These are phyloP conservation scores for Hyposmocoma kahamanoa DNA, from an alignment of 1,140 invertebrate genomes.

Conservation along the genomic window DNA sequence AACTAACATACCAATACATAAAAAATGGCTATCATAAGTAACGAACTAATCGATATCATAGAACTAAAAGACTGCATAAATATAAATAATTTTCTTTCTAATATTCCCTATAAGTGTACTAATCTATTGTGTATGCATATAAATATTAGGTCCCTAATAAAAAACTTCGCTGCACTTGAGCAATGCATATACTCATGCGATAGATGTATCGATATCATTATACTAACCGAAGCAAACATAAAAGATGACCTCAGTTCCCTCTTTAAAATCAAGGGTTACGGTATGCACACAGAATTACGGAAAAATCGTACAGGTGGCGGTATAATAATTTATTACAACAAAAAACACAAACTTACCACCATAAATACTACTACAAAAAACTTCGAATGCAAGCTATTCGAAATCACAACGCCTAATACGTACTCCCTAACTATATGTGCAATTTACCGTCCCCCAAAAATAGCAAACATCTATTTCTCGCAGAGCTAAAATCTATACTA, in stretches of 20 bases:
- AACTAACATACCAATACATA: background rate
- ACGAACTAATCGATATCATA: background rate
- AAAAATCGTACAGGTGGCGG: background rate
- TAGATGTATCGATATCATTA: background rate
- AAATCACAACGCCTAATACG: background rate
- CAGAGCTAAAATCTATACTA: too few relatives aligned
- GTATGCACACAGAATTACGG: background rate
- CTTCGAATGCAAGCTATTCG: background rate
- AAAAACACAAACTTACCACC: background rate
- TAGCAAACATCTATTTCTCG: background rate
- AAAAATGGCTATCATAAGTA: background rate
- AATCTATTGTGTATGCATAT: background rate
- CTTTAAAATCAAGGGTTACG: background rate
- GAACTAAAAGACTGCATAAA: background rate
- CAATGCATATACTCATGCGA: background rate
- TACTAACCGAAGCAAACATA: conserved; percentile 2
- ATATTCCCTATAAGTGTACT: background rate
- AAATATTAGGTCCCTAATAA: background rate
- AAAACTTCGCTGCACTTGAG: background rate
- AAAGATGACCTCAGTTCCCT: background rate
- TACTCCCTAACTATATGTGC: background rate
- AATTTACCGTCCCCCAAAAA: background rate
- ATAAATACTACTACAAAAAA: background rate
- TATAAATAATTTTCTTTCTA: background rate
- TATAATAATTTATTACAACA: background rate